phyloP scores from a whole-genome alignment of 2,797 vertebrate species.

The Thunnus albacares region DNA sequence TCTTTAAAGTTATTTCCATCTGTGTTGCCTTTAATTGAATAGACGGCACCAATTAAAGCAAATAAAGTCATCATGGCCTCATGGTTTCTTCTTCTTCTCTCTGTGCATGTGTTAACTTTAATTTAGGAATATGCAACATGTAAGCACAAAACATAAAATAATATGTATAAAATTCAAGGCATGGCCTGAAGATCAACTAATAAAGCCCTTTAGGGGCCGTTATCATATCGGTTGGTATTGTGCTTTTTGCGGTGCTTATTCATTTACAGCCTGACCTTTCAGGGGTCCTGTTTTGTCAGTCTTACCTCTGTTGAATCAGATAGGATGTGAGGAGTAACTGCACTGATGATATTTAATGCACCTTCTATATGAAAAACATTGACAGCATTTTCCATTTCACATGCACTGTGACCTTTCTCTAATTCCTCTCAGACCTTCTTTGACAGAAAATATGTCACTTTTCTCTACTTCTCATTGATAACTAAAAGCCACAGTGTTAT shows the following conservation, averaged over 20 bases:
- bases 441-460: neutral
- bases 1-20: too few species aligned
- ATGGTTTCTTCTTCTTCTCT: too few species aligned
- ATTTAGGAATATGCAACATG: too few species aligned
- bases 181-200: neutral
- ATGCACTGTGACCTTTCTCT: slow-evolving; percentile 1
- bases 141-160: neutral
- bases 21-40: too few species aligned
- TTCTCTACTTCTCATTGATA: slow-evolving; percentile 4
- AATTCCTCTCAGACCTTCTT: neutral
- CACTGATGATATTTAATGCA: neutral
- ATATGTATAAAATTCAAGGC: neutral
- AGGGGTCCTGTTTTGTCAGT: neutral
- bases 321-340: neutral
- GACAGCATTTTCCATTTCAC: neutral
- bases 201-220: neutral
- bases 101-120: too few species aligned
- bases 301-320: neutral
- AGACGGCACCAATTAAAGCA: too few species aligned
- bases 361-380: neutral
- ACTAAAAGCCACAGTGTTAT: slow-evolving; percentile 18
- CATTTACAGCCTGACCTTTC: neutral
- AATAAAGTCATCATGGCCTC: too few species aligned
- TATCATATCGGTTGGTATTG: neutral
- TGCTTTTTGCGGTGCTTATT: neutral